Conservation (phyloP, 2,113 vertebrate species). For the human region DNA sequence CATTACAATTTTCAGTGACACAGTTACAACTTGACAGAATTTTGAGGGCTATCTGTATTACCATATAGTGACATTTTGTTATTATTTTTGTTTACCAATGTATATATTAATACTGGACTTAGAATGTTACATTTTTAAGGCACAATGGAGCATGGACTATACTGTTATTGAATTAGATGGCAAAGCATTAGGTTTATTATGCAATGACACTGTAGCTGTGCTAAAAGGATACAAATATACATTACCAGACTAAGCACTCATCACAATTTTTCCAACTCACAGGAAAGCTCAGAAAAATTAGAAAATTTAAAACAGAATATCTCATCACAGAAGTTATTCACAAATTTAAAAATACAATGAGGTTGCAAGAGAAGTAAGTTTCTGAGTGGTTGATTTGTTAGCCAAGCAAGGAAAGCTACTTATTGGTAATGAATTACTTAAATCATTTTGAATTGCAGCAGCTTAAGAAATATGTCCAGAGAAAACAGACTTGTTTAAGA, state of each 20-base stretch:
- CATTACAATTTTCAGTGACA: not conserved
- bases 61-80: not conserved
- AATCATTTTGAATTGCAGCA: not conserved
- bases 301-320: not conserved
- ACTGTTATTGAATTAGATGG: not conserved
- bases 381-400: not conserved
- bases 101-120: not conserved
- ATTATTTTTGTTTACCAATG: not conserved
- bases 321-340: not conserved
- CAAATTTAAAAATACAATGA: constrained; percentile 29
- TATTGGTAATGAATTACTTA: not conserved
- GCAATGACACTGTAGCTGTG: not conserved
- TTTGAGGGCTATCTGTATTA: not conserved
- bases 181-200: not conserved
- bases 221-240: not conserved
- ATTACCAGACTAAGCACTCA: not conserved
- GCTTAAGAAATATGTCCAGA: not conserved
- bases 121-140: not conserved
- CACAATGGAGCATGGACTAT: not conserved
- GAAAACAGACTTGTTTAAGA: not conserved
- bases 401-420: constrained; percentile 4
- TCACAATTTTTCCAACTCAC: not conserved
- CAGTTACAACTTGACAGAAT: not conserved
- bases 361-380: constrained; percentile 19
- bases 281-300: not conserved